Conservation (phyloP, 2,888 invertebrate genomes). For the Plebejus melissa region DNA sequence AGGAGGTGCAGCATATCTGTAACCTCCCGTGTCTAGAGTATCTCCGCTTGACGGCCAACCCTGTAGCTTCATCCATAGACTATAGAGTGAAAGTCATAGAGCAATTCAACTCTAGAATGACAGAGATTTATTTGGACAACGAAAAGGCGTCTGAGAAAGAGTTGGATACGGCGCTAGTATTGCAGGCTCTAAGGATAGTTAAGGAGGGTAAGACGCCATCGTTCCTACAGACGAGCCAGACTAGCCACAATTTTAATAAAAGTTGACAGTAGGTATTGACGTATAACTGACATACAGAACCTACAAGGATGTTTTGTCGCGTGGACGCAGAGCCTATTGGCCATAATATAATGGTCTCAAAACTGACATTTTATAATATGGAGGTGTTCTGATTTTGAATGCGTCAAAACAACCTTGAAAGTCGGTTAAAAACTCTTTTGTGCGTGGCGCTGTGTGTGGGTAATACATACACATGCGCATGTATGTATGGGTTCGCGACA, state of each 20-base stretch:
- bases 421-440: not conserved
- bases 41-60: conserved; percentile 93
- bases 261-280: conserved; percentile 54
- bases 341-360: too few species aligned
- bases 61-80: conserved; percentile 90
- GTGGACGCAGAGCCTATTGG: not conserved
- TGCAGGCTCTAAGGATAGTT: conserved; percentile 91
- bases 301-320: not conserved
- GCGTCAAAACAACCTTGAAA: not conserved
- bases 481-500: not conserved
- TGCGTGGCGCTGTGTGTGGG: not conserved
- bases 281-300: not conserved
- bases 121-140: conserved; percentile 92
- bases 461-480: not conserved
- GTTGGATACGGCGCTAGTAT: conserved; percentile 93
- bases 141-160: conserved; percentile 92
- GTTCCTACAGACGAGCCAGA: conserved; percentile 72
- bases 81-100: conserved; percentile 94
- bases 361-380: not conserved
- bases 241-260: conserved; percentile 66
- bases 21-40: conserved; percentile 92
- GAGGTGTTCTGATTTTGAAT: not conserved
- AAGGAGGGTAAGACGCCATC: conserved; percentile 83
- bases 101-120: conserved; percentile 89
- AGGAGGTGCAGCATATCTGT: conserved; percentile 89